A percentile compares a stretch with the other conserved stretches of the same genome.
Conservation (phyloP, 2,113 vertebrate species). For the Zapornia atra region DNA sequence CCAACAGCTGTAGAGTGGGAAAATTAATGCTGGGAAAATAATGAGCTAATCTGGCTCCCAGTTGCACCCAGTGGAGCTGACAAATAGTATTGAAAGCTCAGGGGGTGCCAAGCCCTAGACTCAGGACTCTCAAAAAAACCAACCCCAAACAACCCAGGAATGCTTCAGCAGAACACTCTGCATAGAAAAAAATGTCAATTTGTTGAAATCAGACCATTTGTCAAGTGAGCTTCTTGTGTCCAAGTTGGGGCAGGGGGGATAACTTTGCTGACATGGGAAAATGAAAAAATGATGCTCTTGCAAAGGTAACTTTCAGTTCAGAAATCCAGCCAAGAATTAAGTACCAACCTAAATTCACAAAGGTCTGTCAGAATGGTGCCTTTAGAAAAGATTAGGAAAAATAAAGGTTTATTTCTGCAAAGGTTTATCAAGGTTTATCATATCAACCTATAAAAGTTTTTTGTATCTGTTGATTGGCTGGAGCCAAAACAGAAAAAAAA, state of each 20-base stretch:
- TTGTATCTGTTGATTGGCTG: not conserved
- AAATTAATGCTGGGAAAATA: slow-evolving; percentile 53
- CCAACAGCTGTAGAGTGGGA: slow-evolving; percentile 45
- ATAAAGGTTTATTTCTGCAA: not conserved
- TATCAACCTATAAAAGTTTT: no score
- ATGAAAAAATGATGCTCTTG: slow-evolving; percentile 44
- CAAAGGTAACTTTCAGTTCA: slow-evolving; percentile 14
- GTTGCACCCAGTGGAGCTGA: slow-evolving; percentile 36
- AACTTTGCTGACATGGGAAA: slow-evolving; percentile 38
- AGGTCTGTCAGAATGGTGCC: not conserved
- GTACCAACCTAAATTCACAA: not conserved
- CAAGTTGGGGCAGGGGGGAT: not conserved
- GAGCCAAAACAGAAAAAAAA: not conserved
- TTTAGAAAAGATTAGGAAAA: not conserved
- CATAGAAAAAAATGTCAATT: not conserved
- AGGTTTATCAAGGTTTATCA: no score
- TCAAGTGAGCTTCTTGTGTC: not conserved
- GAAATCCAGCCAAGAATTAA: slow-evolving; percentile 5
- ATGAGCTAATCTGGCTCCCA: slow-evolving; percentile 55
- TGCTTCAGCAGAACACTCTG: not conserved
- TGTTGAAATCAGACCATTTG: slow-evolving; percentile 26
- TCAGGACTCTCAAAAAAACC: not conserved
- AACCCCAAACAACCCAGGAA: not conserved
- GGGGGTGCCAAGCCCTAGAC: not conserved
- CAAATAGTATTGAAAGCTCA: not conserved